Percentiles rank a stretch among this genome's conserved stretches.
These are phyloP conservation scores for Xestia sexstrigata DNA, from an alignment of 2,888 invertebrate genomes.

Conservation along the genomic window DNA sequence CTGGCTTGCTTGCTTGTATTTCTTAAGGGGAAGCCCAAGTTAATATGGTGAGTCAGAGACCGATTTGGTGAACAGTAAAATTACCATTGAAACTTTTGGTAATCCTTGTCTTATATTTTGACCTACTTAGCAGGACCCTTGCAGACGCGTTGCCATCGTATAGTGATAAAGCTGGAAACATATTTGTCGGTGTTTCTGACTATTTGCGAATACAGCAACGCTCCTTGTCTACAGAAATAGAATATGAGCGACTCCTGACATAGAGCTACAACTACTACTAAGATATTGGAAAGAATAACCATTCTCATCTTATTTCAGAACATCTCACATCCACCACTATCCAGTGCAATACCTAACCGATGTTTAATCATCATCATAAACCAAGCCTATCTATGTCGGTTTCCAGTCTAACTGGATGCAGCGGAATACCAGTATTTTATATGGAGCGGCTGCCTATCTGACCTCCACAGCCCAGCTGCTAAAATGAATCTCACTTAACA, in stretches of 20 bases:
- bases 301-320: not conserved
- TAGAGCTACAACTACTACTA: not conserved
- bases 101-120: not conserved
- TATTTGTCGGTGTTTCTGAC: not conserved
- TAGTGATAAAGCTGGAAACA: not conserved
- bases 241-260: not conserved
- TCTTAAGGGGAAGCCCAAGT: slow-evolving; percentile 54
- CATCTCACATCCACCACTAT: not conserved
- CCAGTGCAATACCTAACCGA: not conserved
- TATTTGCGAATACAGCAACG: too few species aligned
- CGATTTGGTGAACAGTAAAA: not conserved
- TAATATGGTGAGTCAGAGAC: not conserved
- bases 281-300: not conserved
- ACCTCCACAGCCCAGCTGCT: not conserved
- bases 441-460: not conserved
- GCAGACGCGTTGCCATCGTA: not conserved
- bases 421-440: not conserved
- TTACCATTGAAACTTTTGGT: not conserved
- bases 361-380: too few species aligned
- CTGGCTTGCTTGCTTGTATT: slow-evolving; percentile 17
- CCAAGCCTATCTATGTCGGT: not conserved
- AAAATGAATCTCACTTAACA: not conserved
- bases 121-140: not conserved
- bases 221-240: too few species aligned
- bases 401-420: not conserved